phyloP scores from a whole-genome alignment of 2,888 invertebrate species.

The Nomada flava region DNA sequence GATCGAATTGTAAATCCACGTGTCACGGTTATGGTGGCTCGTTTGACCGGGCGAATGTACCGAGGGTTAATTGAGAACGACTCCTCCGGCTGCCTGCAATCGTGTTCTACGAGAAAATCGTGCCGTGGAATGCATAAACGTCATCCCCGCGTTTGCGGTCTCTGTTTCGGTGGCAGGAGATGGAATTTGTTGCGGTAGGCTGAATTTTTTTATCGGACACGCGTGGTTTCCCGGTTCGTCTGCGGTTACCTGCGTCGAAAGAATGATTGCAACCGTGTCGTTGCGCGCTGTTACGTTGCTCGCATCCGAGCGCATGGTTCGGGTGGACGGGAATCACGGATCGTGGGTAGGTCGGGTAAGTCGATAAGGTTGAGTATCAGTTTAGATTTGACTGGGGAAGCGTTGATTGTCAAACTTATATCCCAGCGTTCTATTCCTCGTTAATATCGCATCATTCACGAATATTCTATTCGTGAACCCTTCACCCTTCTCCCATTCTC shows the following conservation, averaged over 20 bases:
- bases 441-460: no score
- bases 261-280: not conserved
- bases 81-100: not conserved
- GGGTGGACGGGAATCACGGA: no score
- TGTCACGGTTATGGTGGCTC: conserved; percentile 31
- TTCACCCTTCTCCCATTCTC: no score
- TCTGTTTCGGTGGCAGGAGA: not conserved
- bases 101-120: conserved; percentile 14
- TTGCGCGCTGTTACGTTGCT: no score
- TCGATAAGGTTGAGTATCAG: no score
- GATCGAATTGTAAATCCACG: conserved; percentile 57
- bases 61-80: conserved; percentile 50
- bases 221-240: conserved; percentile 2
- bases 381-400: no score
- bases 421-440: no score
- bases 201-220: not conserved
- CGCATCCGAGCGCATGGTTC: no score
- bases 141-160: not conserved
- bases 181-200: not conserved
- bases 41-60: conserved; percentile 27
- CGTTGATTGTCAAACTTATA: no score
- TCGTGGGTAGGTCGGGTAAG: no score
- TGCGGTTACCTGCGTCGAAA: not conserved
- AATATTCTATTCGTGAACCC: no score
- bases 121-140: not conserved